Base-by-base conservation (phyloP, 2,888 invertebrate genomes). In the Alitta virens region DNA sequence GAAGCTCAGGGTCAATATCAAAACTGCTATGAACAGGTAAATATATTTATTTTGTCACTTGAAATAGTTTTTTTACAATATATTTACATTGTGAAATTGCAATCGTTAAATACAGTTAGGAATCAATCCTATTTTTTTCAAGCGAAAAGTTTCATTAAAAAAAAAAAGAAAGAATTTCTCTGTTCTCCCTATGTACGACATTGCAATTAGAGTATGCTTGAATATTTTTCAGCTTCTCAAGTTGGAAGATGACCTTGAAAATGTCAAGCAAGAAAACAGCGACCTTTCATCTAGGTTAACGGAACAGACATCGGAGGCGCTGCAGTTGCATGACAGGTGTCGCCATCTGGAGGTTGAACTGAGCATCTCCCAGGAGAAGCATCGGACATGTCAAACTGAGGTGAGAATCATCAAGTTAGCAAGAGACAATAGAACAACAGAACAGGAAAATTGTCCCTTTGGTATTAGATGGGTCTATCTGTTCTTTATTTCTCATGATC, bases 371-470 rank as follows among this genome's bases (percentile, higher is more conserved):
- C 78, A 78, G 68, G 79, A 80, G 66, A 80, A 80, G 69, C 80
- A 80, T 67, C 69, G 78, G 54, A 79, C 80, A 21, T 79, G 79
- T 61, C 80, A 80, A 68, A 74, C 77, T 66, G 80, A 80, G 77
- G 79, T 78, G 60, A 60, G n/a, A 21, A 5, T 3, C 7, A 12
- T 46, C 7, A 46, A 33, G 12, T 33, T 5, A 33, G 5, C 33
- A 33, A 12, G 33, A 33, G 12, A 7, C 12, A 7, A 7, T 7
- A 33, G 33, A 7, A 33, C 33, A 33, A 7, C 5, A 33, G 33
- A 33, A 33, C 33, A 7, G 12, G 5, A 33, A 33, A 33, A 33
- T 33, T 33, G 33, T 33, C 12, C n/a, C n/a, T n/a, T n/a, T n/a
- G n/a, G n/a, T n/a, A n/a, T n/a, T n/a, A n/a, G n/a, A n/a, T n/a